Percentiles rank a stretch among this genome's conserved stretches.
Evolutionary conservation across 1,140 invertebrate species (phyloP).

Genomic region (Lasioglossum baleicum): DNA sequence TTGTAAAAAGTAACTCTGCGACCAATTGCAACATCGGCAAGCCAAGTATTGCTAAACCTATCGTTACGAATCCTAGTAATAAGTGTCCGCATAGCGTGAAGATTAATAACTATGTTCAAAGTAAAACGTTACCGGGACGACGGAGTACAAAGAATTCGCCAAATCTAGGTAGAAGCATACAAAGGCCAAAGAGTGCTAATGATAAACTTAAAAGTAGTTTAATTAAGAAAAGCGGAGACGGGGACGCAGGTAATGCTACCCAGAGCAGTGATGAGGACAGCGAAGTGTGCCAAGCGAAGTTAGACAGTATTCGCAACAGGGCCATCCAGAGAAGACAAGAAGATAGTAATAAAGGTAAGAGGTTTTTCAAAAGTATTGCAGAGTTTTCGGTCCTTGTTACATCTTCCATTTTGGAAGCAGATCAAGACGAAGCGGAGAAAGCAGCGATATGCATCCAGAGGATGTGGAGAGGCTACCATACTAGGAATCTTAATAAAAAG

Average conservation of each 20-base stretch:
- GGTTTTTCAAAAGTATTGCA: conserved; percentile 32
- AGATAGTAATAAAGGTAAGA: conserved; percentile 75
- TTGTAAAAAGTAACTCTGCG: conserved; percentile 72
- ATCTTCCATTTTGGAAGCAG: conserved; percentile 46
- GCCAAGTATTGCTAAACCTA: conserved; percentile 71
- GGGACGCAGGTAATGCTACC: conserved; percentile 53
- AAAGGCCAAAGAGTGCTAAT: conserved; percentile 65
- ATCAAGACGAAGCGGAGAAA: conserved; percentile 74
- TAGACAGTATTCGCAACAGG: conserved; percentile 82
- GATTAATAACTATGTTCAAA: conserved; percentile 77
- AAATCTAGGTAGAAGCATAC: conserved; percentile 67
- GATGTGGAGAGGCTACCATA: conserved; percentile 92
- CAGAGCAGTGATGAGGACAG: conserved; percentile 82
- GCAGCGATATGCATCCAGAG: conserved; percentile 92
- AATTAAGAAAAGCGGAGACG: conserved; percentile 62
- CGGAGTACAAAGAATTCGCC: conserved; percentile 69
- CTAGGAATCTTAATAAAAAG: conserved; percentile 88
- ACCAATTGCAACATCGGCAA: conserved; percentile 68
- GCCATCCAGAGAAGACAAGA: conserved; percentile 81
- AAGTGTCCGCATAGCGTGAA: conserved; percentile 75
- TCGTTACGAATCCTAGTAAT: conserved; percentile 66
- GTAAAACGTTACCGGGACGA: conserved; percentile 71
- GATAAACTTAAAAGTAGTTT: conserved; percentile 65
- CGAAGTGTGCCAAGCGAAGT: conserved; percentile 83
- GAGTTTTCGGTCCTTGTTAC: background rate